Conservation (phyloP, 2,113 vertebrate genomes). For the Neolamprologus sp. region DNA sequence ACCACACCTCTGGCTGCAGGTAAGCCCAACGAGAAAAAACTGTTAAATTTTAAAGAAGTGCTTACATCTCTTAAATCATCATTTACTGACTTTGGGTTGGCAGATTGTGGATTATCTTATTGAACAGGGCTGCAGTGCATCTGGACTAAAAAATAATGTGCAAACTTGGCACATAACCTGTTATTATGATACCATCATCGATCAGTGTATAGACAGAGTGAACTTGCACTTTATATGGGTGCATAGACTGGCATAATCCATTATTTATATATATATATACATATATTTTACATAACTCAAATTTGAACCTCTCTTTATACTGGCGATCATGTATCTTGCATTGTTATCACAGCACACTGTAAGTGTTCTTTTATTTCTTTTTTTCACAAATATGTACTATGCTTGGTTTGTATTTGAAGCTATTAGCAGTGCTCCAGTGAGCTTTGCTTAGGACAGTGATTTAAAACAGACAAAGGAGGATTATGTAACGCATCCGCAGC, state of each 20-base stretch:
- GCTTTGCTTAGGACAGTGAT: not conserved
- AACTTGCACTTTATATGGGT: not conserved
- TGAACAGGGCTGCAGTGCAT: not conserved
- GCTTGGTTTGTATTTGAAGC: not conserved
- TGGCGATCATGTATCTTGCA: not conserved
- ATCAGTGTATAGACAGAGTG: not conserved
- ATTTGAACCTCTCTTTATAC: not conserved
- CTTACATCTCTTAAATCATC: not conserved
- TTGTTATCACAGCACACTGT: not conserved
- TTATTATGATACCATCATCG: not conserved
- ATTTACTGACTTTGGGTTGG: not conserved
- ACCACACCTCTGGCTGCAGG: slow-evolving; percentile 66
- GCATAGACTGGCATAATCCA: not conserved
- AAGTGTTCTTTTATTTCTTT: not conserved
- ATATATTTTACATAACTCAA: not conserved
- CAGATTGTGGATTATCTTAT: not conserved
- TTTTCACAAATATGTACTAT: not conserved
- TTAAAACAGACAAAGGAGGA: not conserved
- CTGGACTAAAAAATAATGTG: not conserved
- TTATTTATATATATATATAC: not conserved
- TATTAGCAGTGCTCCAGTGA: not conserved
- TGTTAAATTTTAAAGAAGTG: not conserved
- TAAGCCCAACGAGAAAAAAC: slow-evolving; percentile 1
- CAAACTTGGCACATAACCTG: not conserved
- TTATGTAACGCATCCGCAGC: not conserved